Base-by-base conservation (phyloP, 2,888 invertebrate species). In the Cotesia congregata region DNA sequence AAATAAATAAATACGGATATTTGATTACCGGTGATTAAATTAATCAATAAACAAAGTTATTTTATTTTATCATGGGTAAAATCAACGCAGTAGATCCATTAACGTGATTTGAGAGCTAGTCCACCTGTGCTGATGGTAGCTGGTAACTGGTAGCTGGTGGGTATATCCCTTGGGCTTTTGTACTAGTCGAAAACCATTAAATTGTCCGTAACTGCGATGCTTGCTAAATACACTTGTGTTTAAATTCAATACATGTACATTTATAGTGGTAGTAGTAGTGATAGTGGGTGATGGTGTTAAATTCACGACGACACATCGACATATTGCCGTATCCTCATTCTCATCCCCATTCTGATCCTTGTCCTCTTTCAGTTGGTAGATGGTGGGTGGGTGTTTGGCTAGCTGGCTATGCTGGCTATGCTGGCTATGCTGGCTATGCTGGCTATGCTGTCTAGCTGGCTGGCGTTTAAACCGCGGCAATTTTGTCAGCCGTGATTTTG, bases 21-120 rank as follows among this genome's bases (percentile, higher is more conserved):
- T 65, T 20, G 20, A 20, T 20, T 30, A 9, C 30, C 3, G 30
- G 38, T 65, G 30, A 65, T 30, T 65, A 65, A 65, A 30, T 65
- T 20, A 30, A 30, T 65, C 65, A 65, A 65, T 65, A 30, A 65
- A 65, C 50, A 65, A 65, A 65, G 65, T 65, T 65, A 30, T 65
- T 65, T 65, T 65, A 65, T 65, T 68, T 74, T 69, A 68, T 68
- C 67, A 60, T 60, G 72, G n/a, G 20, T 67, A 76, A 76, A 76
- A 76, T 76, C 76, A 76, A 67, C 76, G 72, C 30, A 41, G 60
- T 65, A 67, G 72, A 76, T 72, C 76, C 76, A 76, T 76, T 76
- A 76, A 67, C 76, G 76, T 30, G 70, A 70, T 72, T 76, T 72
- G 75, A 67, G 68, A 67, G n/a, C n/a, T n/a, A n/a, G 72, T 65